Conservation (phyloP, 2,797 vertebrate genomes). For the Coilia nasus region DNA sequence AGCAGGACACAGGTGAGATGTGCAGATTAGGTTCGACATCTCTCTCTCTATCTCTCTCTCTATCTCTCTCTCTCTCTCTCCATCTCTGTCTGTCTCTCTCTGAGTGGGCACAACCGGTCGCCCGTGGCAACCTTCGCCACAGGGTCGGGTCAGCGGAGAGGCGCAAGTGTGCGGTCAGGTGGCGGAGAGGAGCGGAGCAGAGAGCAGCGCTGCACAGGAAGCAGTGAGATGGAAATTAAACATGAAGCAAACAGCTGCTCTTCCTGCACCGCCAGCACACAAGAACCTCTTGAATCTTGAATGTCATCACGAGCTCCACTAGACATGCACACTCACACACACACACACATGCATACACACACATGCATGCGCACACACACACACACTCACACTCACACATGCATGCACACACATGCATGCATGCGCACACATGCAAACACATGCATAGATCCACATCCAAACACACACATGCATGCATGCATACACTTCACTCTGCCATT, state of each 20-base stretch:
- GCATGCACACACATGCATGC: not conserved
- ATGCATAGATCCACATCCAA: not conserved
- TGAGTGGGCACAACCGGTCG: constrained; percentile 29
- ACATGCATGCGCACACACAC: not conserved
- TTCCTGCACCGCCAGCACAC: not conserved
- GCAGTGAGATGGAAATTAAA: constrained; percentile 37
- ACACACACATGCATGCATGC: not conserved
- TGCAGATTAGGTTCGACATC: constrained; percentile 39
- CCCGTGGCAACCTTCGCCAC: constrained; percentile 29
- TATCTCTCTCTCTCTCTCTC: too few relatives aligned
- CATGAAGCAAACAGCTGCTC: constrained; percentile 38
- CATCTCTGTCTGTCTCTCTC: not conserved
- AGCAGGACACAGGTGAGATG: constrained; percentile 24
- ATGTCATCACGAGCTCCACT: constrained; percentile 20
- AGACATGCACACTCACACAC: constrained; percentile 22
- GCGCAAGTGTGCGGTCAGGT: not conserved
- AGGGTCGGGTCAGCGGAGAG: constrained; percentile 30
- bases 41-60: not conserved
- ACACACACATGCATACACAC: constrained; percentile 12
- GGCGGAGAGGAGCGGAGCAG: not conserved
- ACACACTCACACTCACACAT: not conserved
- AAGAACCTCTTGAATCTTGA: constrained; percentile 20
- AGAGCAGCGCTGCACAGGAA: constrained; percentile 35
- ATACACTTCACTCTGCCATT: not conserved
- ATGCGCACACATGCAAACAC: not conserved